Conservation (phyloP, 1,140 invertebrate species). For the Archegozetes longisetosus region DNA sequence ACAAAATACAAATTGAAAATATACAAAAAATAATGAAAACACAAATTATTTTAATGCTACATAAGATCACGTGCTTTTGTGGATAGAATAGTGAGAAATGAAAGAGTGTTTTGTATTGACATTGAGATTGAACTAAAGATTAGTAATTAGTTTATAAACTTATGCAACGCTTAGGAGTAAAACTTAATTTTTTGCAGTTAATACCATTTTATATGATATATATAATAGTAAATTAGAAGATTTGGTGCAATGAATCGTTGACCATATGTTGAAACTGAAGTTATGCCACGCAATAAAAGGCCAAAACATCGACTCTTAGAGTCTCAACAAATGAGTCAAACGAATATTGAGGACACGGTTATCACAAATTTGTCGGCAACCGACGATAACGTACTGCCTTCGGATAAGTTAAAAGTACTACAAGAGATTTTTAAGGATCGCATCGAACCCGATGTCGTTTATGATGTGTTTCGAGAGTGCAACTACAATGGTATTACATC, state of each 20-base stretch:
- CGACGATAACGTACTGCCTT: not conserved
- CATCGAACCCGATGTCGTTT: constrained; percentile 9
- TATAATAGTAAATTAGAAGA: no score
- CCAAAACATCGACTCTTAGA: not conserved
- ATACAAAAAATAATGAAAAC: no score
- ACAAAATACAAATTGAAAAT: no score
- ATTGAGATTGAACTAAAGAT: not conserved
- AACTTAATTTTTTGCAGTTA: no score
- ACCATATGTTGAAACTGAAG: no score
- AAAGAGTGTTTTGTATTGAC: not conserved
- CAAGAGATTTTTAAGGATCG: constrained; percentile 11
- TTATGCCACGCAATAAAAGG: not conserved
- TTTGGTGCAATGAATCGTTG: no score
- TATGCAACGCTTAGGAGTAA: no score
- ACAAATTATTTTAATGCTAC: not conserved
- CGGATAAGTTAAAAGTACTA: constrained; percentile 2
- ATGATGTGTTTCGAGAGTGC: constrained; percentile 11
- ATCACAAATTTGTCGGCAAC: not conserved
- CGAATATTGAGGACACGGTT: not conserved
- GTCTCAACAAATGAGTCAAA: not conserved
- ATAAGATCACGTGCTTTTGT: not conserved
- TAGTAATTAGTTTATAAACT: no score
- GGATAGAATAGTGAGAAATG: no score
- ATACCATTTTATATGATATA: no score
- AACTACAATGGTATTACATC: constrained; percentile 5